These are phyloP conservation scores for Scaptomyza pallida DNA, from an alignment of 1,140 invertebrate species.

Conservation along the genomic window DNA sequence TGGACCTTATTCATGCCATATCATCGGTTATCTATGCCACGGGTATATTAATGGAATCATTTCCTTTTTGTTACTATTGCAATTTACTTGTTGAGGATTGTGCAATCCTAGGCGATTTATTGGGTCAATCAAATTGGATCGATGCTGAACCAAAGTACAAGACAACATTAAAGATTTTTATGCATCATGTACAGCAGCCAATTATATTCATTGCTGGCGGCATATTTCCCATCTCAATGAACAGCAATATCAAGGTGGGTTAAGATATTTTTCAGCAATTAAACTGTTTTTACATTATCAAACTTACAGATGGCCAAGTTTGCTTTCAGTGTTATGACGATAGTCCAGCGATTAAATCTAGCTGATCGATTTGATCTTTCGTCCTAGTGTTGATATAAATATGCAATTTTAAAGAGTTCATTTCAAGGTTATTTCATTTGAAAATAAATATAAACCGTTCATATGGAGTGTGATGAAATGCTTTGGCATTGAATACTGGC, in stretches of 20 bases:
- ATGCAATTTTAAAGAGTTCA: too few relatives aligned
- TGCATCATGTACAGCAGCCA: background rate
- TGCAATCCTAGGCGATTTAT: background rate
- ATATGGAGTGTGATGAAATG: too few relatives aligned
- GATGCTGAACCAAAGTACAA: conserved; percentile 16
- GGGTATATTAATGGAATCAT: background rate
- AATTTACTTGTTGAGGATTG: conserved; percentile 3
- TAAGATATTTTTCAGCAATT: too few relatives aligned
- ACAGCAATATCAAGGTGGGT: conserved; percentile 21
- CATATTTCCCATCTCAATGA: conserved; percentile 20
- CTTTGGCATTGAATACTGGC: too few relatives aligned
- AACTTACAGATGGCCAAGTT: conserved; percentile 41
- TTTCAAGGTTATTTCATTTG: too few relatives aligned
- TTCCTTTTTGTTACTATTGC: conserved; percentile 26
- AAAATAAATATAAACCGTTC: too few relatives aligned
- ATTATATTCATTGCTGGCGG: conserved; percentile 6
- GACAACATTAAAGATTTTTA: background rate
- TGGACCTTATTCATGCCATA: background rate
- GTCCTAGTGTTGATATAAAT: too few relatives aligned
- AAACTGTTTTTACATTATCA: too few relatives aligned
- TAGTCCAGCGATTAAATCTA: background rate
- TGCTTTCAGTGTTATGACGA: conserved; percentile 21
- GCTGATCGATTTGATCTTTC: background rate
- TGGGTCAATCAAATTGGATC: conserved; percentile 18
- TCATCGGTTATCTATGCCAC: background rate